Evolutionary conservation across 2,113 vertebrate species (phyloP).

Genomic region (Megatriorchis doriae): DNA sequence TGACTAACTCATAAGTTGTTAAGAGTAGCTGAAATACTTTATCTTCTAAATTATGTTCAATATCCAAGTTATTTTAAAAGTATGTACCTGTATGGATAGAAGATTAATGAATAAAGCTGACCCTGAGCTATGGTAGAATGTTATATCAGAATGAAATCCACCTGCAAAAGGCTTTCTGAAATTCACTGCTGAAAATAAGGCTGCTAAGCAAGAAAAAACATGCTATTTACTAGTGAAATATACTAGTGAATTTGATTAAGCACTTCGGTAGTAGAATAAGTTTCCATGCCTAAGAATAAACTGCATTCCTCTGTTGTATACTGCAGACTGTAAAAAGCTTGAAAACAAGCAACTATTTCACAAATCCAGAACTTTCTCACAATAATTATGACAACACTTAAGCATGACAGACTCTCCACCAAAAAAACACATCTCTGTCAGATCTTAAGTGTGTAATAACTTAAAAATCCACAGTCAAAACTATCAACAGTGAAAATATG

Average conservation of each 20-base stretch:
- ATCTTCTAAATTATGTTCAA: not conserved
- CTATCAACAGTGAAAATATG: not conserved
- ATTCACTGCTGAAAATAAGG: not conserved
- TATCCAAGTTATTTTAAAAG: not conserved
- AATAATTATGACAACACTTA: not conserved
- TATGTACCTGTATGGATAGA: not conserved
- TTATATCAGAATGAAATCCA: not conserved
- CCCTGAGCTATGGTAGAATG: not conserved
- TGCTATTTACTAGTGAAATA: not conserved
- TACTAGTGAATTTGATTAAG: not conserved
- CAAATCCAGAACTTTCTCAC: not conserved
- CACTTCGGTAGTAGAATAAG: not conserved
- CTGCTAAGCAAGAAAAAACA: not conserved
- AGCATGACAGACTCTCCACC: not conserved
- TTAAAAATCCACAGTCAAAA: not conserved
- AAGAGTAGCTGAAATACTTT: not conserved
- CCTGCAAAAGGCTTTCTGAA: not conserved
- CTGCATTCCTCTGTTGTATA: not conserved
- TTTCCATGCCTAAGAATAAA: not conserved
- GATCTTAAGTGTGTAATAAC: not conserved
- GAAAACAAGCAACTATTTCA: not conserved
- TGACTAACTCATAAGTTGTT: not conserved
- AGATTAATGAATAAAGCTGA: not conserved
- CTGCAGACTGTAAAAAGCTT: not conserved
- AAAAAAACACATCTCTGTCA: not conserved